Base-by-base conservation (phyloP, 2,113 vertebrate species). In the Onychorhynchus coronatus region DNA sequence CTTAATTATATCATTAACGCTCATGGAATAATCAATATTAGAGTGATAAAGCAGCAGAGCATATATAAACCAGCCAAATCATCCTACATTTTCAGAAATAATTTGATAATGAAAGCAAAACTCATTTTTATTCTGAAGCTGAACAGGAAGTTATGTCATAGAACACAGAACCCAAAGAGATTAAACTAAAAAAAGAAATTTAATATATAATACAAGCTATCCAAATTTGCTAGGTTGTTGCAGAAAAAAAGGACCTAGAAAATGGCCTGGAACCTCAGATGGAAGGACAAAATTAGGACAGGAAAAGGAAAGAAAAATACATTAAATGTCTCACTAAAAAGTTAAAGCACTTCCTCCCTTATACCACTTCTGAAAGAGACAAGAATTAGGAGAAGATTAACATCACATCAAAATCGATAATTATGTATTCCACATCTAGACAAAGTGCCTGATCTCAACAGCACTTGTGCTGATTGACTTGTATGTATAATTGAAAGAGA, bases 391-490 rank as follows among this genome's bases (percentile, higher is more conserved):
- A 81, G 22, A 62, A 76, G 17, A 80, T 91, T 9, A 85, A 27
- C 20, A 47, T 50, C n/a, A 37, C 30, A 78, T 73, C 63, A 9
- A 72, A 89, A 22, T 52, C 35, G 77, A 46, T 35, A 58, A 88
- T 84, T 82, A 74, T 6, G 4, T 25, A 65, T 71, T 44, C 56
- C 62, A n/a, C 65, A 80, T 61, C 13, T 30, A 81, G 73, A 93
- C 33, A 84, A 75, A 95, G 41, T 62, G 68, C 25, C 91, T 72
- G 72, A 74, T 81, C 72, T 74, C 63, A 50, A 74, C 55, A 86
- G 65, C 50, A 78, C 89, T 95, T 84, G 47, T 52, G 37, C 50
- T 94, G 88, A 93, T 96, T 92, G 91, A 88, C 59, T 86, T 18
- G 20, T 71, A 35, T 17, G 21, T 63, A 6, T 71, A 81, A 80